Base-by-base conservation (phyloP, 2,888 invertebrate species). In the Brachyptera putata region DNA sequence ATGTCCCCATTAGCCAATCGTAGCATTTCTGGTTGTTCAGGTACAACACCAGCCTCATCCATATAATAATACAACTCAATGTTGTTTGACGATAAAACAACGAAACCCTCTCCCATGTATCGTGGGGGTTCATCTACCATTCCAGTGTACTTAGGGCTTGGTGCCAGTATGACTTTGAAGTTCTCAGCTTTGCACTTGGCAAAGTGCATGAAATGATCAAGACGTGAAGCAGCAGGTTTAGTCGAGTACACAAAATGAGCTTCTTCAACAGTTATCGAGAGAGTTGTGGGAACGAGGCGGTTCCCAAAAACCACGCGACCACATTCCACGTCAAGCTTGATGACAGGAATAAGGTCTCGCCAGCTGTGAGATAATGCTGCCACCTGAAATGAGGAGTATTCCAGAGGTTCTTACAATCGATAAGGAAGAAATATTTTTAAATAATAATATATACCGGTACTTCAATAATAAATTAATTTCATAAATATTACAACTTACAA, bases 91-190 rank as follows among this genome's bases (percentile, higher is more conserved):
- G 95, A 95, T 80, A 98, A 86, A 9, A 99, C 85, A 1, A 96
- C 96, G 76, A 98, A 98, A 0, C 97, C 98, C 77, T 96, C 96
- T 3, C 98, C 98, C 97, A 98, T 98, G 70, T 91, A 95, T 53
- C 93, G 78, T 0, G 98, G 98, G 0, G 98, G 96, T 69, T 95
- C 95, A 75, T 95, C 95, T 3, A 91, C 86, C 80, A 91, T 85
- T 4, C 94, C 93, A 2, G 88, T 91, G 74, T 95, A 97, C 71
- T 95, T 95, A 1, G 93, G 91, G 77, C 95, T 95, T 14, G 95
- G 95, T n/a, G 95, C 95, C 65, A 98, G 80, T 77, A 96, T 90
- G 0, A 75, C 78, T 68, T 94, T 90, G 64, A 95, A 91, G 76
- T 95, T 97, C 74, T 98, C 97, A 4, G 93, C 91, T 75, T 92